phyloP scores from a whole-genome alignment of 2,888 invertebrate genomes.

The Dendrolimus houi region DNA sequence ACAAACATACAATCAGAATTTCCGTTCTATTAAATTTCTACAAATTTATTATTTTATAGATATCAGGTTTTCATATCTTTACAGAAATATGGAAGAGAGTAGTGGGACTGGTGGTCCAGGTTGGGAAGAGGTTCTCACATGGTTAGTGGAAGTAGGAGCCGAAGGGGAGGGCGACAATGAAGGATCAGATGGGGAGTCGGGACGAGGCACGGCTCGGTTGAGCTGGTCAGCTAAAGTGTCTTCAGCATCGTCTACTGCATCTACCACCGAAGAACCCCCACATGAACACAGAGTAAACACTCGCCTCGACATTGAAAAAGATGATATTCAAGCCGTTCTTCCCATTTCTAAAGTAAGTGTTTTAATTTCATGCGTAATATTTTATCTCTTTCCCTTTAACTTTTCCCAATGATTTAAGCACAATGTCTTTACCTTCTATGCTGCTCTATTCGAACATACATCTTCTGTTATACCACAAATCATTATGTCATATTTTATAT shows the following conservation, averaged over 20 bases:
- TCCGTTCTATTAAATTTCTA: too few relatives aligned
- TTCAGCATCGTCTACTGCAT: constrained; percentile 35
- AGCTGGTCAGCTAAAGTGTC: constrained; percentile 85
- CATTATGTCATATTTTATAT: too few relatives aligned
- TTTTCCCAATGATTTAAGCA: neutral
- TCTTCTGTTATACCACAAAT: too few relatives aligned
- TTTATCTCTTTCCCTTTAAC: neutral
- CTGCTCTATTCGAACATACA: too few relatives aligned
- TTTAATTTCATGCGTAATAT: neutral
- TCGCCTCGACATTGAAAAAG: constrained; percentile 92
- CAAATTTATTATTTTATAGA: too few relatives aligned
- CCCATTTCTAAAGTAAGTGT: constrained; percentile 92
- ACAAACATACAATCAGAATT: too few relatives aligned
- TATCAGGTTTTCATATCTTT: constrained; percentile 2
- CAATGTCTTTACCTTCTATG: neutral
- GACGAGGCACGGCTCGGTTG: constrained; percentile 88
- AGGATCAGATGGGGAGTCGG: constrained; percentile 70
- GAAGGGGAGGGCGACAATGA: constrained; percentile 78
- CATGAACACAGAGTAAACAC: constrained; percentile 83
- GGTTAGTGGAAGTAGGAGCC: constrained; percentile 93
- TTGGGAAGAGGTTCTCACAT: constrained; percentile 91
- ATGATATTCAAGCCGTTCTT: constrained; percentile 94
- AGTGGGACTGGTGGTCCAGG: constrained; percentile 59
- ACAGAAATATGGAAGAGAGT: constrained; percentile 51
- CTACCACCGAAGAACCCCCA: constrained; percentile 59